Percentiles rank a stretch among this genome's conserved stretches.
phyloP scores from a whole-genome alignment of 2,888 invertebrate genomes.

The Anthophora plumipes region DNA sequence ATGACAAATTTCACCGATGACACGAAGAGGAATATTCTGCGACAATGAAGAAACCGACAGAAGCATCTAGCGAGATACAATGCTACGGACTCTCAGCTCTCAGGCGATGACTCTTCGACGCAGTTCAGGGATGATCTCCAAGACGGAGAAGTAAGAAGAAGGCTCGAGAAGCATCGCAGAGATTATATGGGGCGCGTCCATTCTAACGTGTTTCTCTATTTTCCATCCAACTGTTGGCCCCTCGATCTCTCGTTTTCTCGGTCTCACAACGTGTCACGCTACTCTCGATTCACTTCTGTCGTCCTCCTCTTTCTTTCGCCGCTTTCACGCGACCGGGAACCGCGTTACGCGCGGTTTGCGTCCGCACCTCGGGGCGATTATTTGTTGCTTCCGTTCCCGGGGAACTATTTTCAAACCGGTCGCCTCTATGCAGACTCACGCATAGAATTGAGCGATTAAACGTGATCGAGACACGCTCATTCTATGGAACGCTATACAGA shows the following conservation, averaged over 20 bases:
- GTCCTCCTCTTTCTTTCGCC: constrained; percentile 44
- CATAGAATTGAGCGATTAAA: constrained; percentile 66
- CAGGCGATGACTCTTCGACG: constrained; percentile 60
- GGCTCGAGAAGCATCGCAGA: constrained; percentile 81
- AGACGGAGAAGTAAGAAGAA: constrained; percentile 74
- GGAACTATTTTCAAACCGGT: constrained; percentile 76
- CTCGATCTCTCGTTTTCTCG: constrained; percentile 46
- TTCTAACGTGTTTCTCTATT: constrained; percentile 56
- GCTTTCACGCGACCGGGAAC: constrained; percentile 42
- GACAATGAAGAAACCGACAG: constrained; percentile 52
- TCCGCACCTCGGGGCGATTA: constrained; percentile 83
- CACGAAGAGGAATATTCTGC: not conserved
- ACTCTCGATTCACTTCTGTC: constrained; percentile 55
- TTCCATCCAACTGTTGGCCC: constrained; percentile 33
- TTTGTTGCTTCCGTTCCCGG: constrained; percentile 84
- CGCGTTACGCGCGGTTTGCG: constrained; percentile 82
- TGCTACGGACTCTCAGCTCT: constrained; percentile 55
- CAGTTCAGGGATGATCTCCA: constrained; percentile 75
- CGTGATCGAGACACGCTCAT: constrained; percentile 20
- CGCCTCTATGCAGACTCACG: constrained; percentile 65
- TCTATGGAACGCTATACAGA: not conserved
- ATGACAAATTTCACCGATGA: no score
- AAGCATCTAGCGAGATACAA: constrained; percentile 52
- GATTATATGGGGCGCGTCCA: constrained; percentile 84
- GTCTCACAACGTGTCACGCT: constrained; percentile 40